These are phyloP conservation scores for Muschampia plurimacula DNA, from an alignment of 2,888 invertebrate species.

Conservation along the genomic window DNA sequence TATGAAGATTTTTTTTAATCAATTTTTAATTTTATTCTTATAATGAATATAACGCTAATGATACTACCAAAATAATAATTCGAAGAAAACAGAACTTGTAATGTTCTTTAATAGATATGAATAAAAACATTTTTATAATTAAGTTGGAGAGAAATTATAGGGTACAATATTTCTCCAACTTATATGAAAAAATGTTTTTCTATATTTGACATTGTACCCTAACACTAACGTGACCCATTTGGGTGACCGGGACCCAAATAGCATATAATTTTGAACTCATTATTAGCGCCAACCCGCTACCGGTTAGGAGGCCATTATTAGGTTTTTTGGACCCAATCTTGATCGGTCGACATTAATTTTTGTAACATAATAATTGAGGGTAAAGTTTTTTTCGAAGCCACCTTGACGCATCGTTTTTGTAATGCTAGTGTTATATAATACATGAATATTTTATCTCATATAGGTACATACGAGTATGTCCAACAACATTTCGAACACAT, in stretches of 20 bases:
- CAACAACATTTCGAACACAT: no score
- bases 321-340: conserved; percentile 42
- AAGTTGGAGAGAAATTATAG: no score
- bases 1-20: no score
- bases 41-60: no score
- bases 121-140: no score
- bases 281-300: conserved; percentile 60
- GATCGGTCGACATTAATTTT: conserved; percentile 49
- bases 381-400: conserved; percentile 23
- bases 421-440: neutral
- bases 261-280: conserved; percentile 67
- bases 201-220: conserved; percentile 12
- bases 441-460: neutral
- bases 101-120: no score
- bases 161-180: no score
- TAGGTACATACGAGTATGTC: no score
- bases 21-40: no score
- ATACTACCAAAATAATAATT: no score
- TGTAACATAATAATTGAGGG: conserved; percentile 43
- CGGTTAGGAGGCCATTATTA: conserved; percentile 51
- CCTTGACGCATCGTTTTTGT: conserved; percentile 19
- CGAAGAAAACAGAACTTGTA: no score
- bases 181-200: no score
- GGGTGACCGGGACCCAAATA: conserved; percentile 54
- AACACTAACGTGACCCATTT: conserved; percentile 58